phyloP scores from a whole-genome alignment of 2,797 vertebrate species.

The Iguana delicatissima region DNA sequence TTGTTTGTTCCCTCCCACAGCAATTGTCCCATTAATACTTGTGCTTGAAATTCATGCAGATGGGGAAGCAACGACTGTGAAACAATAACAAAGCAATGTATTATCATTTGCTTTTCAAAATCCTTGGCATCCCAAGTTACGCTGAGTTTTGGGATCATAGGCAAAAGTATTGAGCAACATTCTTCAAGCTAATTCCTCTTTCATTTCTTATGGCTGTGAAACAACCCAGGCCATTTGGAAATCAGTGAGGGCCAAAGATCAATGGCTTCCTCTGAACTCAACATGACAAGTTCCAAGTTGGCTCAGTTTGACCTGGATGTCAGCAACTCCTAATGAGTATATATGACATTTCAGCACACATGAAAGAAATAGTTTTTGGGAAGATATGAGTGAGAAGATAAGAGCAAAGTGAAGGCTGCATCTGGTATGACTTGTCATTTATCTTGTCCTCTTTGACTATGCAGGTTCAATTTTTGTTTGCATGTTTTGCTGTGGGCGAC shows the following conservation, averaged over 20 bases:
- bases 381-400: not conserved
- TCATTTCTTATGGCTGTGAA: not conserved
- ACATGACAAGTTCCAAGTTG: not conserved
- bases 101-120: not conserved
- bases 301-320: not conserved
- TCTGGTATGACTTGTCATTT: not conserved
- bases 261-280: not conserved
- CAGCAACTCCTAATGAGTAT: not conserved
- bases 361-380: not conserved
- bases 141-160: not conserved
- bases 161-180: not conserved
- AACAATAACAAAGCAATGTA: not conserved
- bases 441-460: not conserved
- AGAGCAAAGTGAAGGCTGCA: not conserved
- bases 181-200: not conserved
- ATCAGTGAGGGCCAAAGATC: not conserved
- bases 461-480: not conserved
- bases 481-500: not conserved
- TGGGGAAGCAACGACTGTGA: not conserved
- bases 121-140: not conserved
- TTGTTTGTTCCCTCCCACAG: not conserved
- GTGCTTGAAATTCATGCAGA: not conserved
- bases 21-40: not conserved
- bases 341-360: not conserved
- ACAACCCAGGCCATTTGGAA: not conserved